Evolutionary conservation across 92 coral and sea anemone species (phyloP).

Genomic region (Paramuricea clavata): DNA sequence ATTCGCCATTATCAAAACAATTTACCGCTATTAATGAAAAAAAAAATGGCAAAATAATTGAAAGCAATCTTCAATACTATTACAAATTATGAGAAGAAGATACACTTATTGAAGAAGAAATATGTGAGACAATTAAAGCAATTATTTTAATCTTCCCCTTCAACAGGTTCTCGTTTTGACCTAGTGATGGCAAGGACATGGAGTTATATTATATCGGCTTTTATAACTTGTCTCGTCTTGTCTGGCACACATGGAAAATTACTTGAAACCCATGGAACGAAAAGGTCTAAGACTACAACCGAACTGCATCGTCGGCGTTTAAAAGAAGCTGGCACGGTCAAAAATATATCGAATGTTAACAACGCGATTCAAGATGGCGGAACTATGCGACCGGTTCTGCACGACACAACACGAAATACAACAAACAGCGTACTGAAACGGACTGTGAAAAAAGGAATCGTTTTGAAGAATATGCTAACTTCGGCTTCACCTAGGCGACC

Average conservation of each 20-base stretch:
- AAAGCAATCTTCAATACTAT: background rate
- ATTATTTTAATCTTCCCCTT: background rate
- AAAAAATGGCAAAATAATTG: constrained; percentile 1
- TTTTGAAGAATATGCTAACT: constrained; percentile 5
- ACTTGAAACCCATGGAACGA: background rate
- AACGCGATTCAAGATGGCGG: background rate
- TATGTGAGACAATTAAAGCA: background rate
- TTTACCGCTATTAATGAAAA: background rate
- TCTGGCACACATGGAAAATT: background rate
- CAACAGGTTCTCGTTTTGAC: background rate
- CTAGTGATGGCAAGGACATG: background rate
- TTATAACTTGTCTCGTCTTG: background rate
- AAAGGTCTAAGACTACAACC: background rate
- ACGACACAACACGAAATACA: background rate
- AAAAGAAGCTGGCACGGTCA: background rate
- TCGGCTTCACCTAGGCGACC: constrained; percentile 32
- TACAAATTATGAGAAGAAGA: background rate
- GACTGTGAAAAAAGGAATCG: constrained; percentile 1
- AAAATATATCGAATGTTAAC: background rate
- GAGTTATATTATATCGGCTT: background rate
- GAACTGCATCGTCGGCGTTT: background rate
- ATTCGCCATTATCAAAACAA: background rate
- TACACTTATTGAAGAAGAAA: background rate
- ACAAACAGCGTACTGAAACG: constrained; percentile 22
- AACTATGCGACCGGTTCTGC: constrained; percentile 3